Evolutionary conservation across 2,113 vertebrate species (phyloP).

Genomic region (Toxotes jaculatrix): DNA sequence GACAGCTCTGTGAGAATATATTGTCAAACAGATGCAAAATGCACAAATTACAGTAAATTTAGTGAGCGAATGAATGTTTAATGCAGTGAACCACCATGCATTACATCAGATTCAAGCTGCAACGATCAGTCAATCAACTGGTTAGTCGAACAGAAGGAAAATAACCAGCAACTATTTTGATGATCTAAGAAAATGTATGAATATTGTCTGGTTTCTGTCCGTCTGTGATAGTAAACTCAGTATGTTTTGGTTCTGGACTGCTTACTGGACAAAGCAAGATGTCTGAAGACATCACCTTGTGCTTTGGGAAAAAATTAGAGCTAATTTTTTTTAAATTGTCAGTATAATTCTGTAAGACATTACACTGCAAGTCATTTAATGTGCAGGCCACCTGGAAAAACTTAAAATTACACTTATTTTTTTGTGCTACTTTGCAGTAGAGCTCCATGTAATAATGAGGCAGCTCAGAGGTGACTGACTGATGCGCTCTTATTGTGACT

Average conservation of each 20-base stretch:
- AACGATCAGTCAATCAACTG: background rate
- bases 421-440: no score
- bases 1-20: background rate
- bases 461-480: background rate
- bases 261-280: background rate
- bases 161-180: background rate
- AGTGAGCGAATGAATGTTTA: background rate
- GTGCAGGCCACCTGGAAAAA: no score
- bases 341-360: no score
- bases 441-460: background rate
- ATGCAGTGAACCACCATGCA: background rate
- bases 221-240: background rate
- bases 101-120: background rate
- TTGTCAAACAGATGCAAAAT: background rate
- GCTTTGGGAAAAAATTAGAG: background rate
- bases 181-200: background rate
- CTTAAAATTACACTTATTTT: no score
- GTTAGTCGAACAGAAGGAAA: background rate
- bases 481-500: conserved; percentile 1
- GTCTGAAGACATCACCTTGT: background rate
- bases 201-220: background rate
- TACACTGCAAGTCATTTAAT: no score
- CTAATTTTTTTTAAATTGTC: no score
- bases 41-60: background rate
- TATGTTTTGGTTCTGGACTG: background rate